A percentile compares a stretch with the other conserved stretches of the same genome.
These are phyloP conservation scores for Brachionus paranguensis DNA, from an alignment of 1,140 invertebrate genomes.

Conservation along the genomic window DNA sequence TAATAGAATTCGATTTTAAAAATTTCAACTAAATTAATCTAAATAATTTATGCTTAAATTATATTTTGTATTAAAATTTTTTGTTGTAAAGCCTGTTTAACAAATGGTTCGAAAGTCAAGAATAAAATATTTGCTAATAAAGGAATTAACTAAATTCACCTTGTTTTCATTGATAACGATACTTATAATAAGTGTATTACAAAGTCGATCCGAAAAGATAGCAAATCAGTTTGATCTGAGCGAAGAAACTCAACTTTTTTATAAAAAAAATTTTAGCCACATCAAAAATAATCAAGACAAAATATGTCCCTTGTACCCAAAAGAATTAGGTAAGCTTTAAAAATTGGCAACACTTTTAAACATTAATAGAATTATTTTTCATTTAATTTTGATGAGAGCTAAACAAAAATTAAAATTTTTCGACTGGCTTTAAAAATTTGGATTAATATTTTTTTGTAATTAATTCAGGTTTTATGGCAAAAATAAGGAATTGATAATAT, in stretches of 20 bases:
- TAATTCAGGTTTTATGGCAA: too few species aligned
- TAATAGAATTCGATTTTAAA: not conserved
- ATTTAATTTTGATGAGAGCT: not conserved
- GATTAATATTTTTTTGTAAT: too few species aligned
- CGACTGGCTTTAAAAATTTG: too few species aligned
- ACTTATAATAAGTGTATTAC: not conserved
- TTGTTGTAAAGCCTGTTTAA: not conserved
- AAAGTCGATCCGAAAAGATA: not conserved
- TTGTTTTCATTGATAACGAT: not conserved
- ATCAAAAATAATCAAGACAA: not conserved
- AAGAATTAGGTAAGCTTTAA: not conserved
- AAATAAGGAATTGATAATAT: too few species aligned
- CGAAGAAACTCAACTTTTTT: not conserved
- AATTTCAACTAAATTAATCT: not conserved
- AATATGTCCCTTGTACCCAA: conserved; percentile 17
- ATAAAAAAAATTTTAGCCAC: not conserved
- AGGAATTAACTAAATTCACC: not conserved
- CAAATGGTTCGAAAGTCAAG: not conserved
- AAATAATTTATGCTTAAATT: not conserved
- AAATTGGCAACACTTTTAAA: not conserved
- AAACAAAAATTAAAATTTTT: not conserved
- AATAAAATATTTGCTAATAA: not conserved
- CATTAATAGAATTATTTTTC: not conserved
- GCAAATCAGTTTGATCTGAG: conserved; percentile 33
- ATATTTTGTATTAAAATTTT: not conserved